phyloP scores from a whole-genome alignment of 2,797 vertebrate genomes.

The Oreortyx pictus region DNA sequence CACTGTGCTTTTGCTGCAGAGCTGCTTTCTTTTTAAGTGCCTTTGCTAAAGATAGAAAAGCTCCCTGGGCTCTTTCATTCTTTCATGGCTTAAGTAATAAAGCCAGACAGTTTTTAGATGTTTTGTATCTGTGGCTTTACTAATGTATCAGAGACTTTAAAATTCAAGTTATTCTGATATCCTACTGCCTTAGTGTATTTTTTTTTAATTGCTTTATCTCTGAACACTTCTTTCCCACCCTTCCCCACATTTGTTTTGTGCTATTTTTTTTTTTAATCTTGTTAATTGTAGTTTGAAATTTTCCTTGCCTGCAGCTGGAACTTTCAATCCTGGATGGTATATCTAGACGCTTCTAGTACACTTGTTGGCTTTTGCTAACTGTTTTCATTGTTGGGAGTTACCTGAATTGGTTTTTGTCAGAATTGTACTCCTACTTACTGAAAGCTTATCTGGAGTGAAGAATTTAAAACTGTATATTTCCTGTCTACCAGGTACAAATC shows the following conservation, averaged over 20 bases:
- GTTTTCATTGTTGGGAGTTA: neutral
- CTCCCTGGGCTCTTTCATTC: slow-evolving; percentile 24
- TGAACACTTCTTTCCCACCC: neutral
- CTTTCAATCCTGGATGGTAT: neutral
- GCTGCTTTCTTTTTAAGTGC: slow-evolving; percentile 46
- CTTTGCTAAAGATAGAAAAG: slow-evolving; percentile 47
- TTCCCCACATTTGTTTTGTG: neutral
- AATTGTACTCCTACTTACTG: neutral
- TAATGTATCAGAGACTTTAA: neutral
- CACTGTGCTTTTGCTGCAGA: neutral
- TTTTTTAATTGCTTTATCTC: neutral
- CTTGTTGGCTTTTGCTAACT: neutral
- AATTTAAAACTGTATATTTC: neutral
- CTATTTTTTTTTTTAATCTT: neutral
- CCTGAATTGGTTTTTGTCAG: neutral
- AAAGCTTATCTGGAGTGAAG: neutral
- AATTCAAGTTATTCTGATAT: neutral
- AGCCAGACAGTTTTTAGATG: neutral
- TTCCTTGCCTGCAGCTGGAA: neutral
- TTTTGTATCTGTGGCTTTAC: neutral
- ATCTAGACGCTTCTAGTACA: neutral
- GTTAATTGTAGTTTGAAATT: neutral
- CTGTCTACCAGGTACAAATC: neutral
- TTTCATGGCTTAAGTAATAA: slow-evolving; percentile 29
- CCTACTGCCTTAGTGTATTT: neutral